Evolutionary conservation across 2,888 invertebrate species (phyloP), one percentile per base, ranked within the genome.

Genomic region (Limnephilus lunatus): DNA sequence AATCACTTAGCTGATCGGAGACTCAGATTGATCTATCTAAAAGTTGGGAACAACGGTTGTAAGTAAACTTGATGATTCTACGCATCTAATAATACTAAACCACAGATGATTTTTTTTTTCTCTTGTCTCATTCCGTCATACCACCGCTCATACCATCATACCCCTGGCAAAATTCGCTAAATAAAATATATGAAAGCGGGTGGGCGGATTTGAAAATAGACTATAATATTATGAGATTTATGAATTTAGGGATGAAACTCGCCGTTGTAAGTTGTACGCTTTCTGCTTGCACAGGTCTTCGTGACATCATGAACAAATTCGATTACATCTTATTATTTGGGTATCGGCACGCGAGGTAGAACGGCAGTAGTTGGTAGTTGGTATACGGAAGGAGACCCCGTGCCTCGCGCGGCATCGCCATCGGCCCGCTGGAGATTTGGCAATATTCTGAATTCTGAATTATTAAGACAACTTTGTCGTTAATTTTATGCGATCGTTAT

Each of bases 251-350:
- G 1, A 11, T 12, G 44, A 68, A 68, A 25, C 68, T 68, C 68
- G 25, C 68, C n/a, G 19, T 53, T 53, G 53, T 19, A 53, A 53
- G 53, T 68, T 25, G 68, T 19, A 68, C 19, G 68, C 68, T n/a
- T 68, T 68, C 25, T 68, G 68, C 68, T 68, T 68, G 25, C 68
- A 25, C 25, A 19, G 68, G 68, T 68, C 68, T 89, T 80, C 88
- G 81, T 90, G 90, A 31, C 90, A 44, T 90, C 90, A 12, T 83
- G 90, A 90, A 90, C 90, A 90, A 90, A 90, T 90, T 90, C 90
- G 90, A 90, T 90, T 90, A 89, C 68, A 68, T 68, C 68, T 68
- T 31, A 80, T 89, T 82, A 44, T 81, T 82, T 44, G 90, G 48
- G 19, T 90, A 90, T 81, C 82, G 82, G 90, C 90, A 90, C 90